Evolutionary conservation across 2,888 invertebrate species (phyloP), one percentile per base, ranked within the genome.

Genomic region (Xestia sexstrigata): DNA sequence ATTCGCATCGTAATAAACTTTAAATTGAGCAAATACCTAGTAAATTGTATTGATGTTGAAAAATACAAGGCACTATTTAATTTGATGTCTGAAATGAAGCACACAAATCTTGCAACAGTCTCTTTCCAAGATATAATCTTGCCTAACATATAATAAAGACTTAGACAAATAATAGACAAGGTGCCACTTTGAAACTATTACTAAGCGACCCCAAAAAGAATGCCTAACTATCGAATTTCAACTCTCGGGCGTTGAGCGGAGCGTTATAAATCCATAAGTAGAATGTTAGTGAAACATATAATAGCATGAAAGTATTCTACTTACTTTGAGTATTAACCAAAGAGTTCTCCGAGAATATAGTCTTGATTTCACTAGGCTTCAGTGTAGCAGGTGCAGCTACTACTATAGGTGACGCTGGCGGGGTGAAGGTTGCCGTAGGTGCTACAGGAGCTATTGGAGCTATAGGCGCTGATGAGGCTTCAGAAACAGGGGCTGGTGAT

Each of bases 251-350:
- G 42, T 8, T 42, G 8, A 42, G 65, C n/a, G 15, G 15, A 65
- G 39, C 3, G 65, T 42, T 65, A 17, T 17, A 42, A 65, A 65
- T 65, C 45, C 65, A 65, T 9, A n/a, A 42, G n/a, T 42, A 42
- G 35, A 42, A n/a, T 42, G 42, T 15, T 42, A 65, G 23, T 42
- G n/a, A 17, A 26, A 42, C 65, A 65, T 65, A n/a, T 65, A n/a
- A 42, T 65, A 63, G 9, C 17, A 15, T 26, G 3, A 35, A 49
- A 71, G 30, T 6, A 26, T 39, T 15, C 5, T 47, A 88, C 94
- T 92, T 87, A 95, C 94, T 93, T 83, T 94, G 93, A 69, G 90
- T 92, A 63, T 93, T 94, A 55, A 90, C 91, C 70, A 92, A 82
- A 20, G 92, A 89, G 71, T 93, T 93, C 68, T 90, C 91, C 47